A percentile compares a stretch with the other conserved stretches of the same genome.
These are phyloP conservation scores for Bovichtus diacanthus DNA, from an alignment of 2,797 vertebrate species.

Conservation along the genomic window DNA sequence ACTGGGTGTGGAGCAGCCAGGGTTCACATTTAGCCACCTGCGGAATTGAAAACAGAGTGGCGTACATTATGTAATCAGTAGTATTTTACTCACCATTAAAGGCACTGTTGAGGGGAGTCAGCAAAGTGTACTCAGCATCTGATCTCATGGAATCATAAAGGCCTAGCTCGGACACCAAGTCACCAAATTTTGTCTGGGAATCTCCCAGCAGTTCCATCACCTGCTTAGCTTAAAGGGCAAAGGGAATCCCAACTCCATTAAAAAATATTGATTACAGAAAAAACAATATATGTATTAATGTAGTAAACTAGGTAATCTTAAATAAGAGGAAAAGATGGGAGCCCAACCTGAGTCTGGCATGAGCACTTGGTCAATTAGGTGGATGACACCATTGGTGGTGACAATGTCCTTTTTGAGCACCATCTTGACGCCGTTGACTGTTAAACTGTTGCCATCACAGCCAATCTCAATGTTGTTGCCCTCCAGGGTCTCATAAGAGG, in stretches of 20 bases:
- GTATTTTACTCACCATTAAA: constrained; percentile 89
- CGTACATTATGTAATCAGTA: constrained; percentile 19
- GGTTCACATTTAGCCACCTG: constrained; percentile 27
- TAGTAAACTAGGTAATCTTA: neutral
- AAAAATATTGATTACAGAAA: constrained; percentile 21
- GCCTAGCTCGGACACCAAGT: constrained; percentile 92
- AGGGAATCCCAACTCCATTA: constrained; percentile 24
- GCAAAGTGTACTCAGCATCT: constrained; percentile 91
- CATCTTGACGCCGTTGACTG: constrained; percentile 96
- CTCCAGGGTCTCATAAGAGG: constrained; percentile 92
- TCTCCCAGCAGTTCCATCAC: constrained; percentile 91
- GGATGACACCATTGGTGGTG: constrained; percentile 95
- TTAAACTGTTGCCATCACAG: constrained; percentile 94
- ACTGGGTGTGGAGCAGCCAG: constrained; percentile 1
- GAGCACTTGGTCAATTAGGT: constrained; percentile 93
- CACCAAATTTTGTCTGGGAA: constrained; percentile 91
- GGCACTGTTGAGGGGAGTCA: constrained; percentile 91
- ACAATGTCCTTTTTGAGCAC: constrained; percentile 96
- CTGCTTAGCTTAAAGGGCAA: constrained; percentile 90
- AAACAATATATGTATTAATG: neutral
- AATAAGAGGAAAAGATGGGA: neutral
- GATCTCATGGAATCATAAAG: constrained; percentile 87
- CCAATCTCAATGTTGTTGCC: constrained; percentile 93
- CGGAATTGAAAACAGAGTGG: constrained; percentile 27
- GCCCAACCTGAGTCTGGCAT: constrained; percentile 96